Evolutionary conservation across 2,888 invertebrate genomes (phyloP).

Genomic region (Himalopsyche kuldschensis): DNA sequence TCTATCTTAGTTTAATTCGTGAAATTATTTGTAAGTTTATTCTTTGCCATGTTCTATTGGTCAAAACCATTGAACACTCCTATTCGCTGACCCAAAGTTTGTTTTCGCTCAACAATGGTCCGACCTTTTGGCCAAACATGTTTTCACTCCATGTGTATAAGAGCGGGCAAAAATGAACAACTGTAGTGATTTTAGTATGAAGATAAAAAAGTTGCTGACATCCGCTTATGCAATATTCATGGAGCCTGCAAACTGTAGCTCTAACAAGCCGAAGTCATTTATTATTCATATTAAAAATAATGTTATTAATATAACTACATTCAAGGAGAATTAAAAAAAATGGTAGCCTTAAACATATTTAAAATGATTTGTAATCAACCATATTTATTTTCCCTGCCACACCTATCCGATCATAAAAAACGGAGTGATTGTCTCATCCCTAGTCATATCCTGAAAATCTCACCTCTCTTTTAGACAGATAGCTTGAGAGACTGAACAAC

Average conservation of each 20-base stretch:
- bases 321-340: too few species aligned
- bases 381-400: too few species aligned
- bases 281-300: not conserved
- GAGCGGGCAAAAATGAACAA: not conserved
- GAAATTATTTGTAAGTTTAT: too few species aligned
- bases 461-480: too few species aligned
- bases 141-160: not conserved
- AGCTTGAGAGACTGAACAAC: too few species aligned
- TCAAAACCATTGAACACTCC: not conserved
- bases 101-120: not conserved
- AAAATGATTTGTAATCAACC: too few species aligned
- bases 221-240: slow-evolving; percentile 21
- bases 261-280: not conserved
- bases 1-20: too few species aligned
- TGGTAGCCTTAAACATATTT: too few species aligned
- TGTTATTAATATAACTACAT: not conserved
- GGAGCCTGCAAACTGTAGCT: not conserved
- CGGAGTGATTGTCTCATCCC: too few species aligned
- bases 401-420: too few species aligned
- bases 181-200: not conserved
- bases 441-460: too few species aligned
- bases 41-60: not conserved
- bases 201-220: slow-evolving; percentile 5
- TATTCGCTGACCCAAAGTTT: not conserved
- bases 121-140: not conserved